phyloP scores from a whole-genome alignment of 2,888 invertebrate genomes.

The Erebia ligea region DNA sequence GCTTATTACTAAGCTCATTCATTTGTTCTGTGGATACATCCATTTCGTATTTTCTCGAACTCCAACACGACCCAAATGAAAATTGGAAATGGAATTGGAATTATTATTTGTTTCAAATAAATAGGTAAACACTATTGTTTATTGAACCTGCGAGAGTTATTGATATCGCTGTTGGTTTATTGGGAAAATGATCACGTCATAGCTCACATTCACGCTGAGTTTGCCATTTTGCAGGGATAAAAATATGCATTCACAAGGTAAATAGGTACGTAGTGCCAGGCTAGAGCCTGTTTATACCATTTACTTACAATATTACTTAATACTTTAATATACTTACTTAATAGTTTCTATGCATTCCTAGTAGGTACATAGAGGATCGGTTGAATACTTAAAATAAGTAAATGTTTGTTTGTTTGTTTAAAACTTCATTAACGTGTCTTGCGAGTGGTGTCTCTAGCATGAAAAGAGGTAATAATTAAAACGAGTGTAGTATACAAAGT shows the following conservation, averaged over 20 bases:
- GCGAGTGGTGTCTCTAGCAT: too few species aligned
- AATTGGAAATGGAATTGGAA: background rate
- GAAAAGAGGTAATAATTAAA: too few species aligned
- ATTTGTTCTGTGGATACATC: background rate
- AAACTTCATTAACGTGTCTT: too few species aligned
- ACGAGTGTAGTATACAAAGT: too few species aligned
- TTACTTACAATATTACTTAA: too few species aligned
- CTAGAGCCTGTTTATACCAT: background rate
- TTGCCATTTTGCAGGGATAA: background rate
- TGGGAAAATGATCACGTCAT: background rate
- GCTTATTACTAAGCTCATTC: too few species aligned
- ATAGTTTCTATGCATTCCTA: too few species aligned
- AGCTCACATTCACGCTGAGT: background rate
- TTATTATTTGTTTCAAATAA: background rate
- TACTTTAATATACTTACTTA: too few species aligned
- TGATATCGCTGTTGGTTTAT: conserved; percentile 3
- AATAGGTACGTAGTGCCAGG: background rate
- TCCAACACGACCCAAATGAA: background rate
- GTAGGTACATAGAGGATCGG: too few species aligned
- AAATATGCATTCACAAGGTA: background rate
- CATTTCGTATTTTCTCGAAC: background rate
- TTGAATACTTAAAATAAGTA: too few species aligned
- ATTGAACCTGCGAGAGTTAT: conserved; percentile 2
- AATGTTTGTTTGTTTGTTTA: too few species aligned
- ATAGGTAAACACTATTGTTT: background rate